Evolutionary conservation across 2,888 invertebrate species (phyloP).

Genomic region (Oithona nana): DNA sequence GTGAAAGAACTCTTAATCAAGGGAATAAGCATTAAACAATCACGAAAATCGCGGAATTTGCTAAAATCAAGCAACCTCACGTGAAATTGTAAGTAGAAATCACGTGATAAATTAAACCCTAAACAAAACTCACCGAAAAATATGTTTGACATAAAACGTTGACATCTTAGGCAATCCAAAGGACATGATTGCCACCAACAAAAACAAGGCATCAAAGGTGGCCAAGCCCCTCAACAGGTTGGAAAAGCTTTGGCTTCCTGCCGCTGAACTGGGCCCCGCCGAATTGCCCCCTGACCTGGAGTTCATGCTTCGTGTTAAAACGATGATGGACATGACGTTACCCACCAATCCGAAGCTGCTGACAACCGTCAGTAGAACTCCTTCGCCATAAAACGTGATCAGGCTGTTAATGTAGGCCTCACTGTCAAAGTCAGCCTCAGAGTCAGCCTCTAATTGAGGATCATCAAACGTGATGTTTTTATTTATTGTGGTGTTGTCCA

Average conservation of each 20-base stretch:
- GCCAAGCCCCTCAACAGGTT: background rate
- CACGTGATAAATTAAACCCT: no score
- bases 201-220: background rate
- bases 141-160: background rate
- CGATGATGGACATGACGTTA: background rate
- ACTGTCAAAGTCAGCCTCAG: no score
- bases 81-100: no score
- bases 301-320: background rate
- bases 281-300: background rate
- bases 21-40: no score
- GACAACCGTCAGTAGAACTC: background rate
- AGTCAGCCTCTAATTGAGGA: no score
- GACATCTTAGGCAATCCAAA: background rate
- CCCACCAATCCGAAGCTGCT: background rate
- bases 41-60: no score
- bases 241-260: background rate
- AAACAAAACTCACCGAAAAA: no score
- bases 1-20: no score
- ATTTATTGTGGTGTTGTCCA: no score
- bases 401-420: background rate
- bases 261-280: background rate
- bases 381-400: background rate
- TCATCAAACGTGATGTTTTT: no score
- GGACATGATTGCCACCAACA: constrained; percentile 1
- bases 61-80: no score